These are phyloP conservation scores for Grammomys dolichurus DNA, from an alignment of 2,113 vertebrate genomes.

Conservation along the genomic window DNA sequence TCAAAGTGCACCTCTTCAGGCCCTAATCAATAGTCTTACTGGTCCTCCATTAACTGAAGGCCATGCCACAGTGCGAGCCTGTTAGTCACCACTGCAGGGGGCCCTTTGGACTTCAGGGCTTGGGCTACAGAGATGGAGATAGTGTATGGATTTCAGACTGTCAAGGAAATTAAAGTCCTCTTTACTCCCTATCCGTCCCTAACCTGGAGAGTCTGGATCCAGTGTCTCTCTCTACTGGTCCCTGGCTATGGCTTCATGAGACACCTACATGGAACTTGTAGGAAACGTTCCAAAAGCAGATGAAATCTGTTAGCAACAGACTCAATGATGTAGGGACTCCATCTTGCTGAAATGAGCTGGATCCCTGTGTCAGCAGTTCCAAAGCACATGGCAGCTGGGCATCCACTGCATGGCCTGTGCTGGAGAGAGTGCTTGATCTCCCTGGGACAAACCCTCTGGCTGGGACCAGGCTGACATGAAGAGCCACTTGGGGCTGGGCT, in stretches of 20 bases:
- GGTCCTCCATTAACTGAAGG: neutral
- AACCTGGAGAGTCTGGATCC: neutral
- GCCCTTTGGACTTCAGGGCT: accelerated
- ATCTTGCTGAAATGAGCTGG: neutral
- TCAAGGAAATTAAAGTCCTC: neutral
- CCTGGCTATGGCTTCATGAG: neutral
- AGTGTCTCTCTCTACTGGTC: accelerated
- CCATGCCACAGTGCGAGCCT: neutral
- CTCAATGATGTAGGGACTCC: neutral
- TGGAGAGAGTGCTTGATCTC: accelerated
- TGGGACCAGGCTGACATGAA: neutral
- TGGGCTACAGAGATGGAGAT: neutral
- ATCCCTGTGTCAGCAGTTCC: accelerated
- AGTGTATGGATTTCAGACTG: neutral
- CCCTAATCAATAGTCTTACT: accelerated
- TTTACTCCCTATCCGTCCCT: neutral
- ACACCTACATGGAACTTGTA: neutral
- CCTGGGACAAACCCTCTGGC: neutral
- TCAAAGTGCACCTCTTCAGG: neutral
- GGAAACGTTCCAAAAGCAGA: neutral
- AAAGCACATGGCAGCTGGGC: accelerated
- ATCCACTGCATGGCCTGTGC: neutral
- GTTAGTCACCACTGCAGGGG: neutral
- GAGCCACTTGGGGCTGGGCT: too few relatives aligned
- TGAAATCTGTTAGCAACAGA: neutral